Conservation (phyloP, 2,113 vertebrate species). For the Alligator sinensis region DNA sequence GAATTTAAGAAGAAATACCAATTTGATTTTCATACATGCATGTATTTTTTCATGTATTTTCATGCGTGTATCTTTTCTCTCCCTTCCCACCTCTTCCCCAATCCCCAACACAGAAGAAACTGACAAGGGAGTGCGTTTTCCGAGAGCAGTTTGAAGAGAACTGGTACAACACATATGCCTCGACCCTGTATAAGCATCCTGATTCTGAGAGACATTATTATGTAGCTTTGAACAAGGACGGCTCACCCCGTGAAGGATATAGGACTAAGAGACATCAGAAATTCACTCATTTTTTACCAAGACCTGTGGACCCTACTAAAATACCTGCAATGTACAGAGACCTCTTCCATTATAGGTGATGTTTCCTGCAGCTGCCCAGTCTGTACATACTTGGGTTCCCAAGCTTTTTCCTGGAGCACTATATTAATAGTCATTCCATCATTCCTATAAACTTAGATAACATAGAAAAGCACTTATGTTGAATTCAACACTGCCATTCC, state of each 20-base stretch:
- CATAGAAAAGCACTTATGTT: slow-evolving; percentile 73
- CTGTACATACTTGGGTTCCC: slow-evolving; percentile 69
- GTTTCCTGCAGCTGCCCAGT: slow-evolving; percentile 17
- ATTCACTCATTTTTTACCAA: slow-evolving; percentile 95
- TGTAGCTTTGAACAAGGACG: slow-evolving; percentile 97
- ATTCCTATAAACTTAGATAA: slow-evolving; percentile 72
- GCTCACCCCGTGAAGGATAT: slow-evolving; percentile 93
- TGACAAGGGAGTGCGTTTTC: slow-evolving; percentile 95
- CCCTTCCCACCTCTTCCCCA: neutral
- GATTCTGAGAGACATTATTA: slow-evolving; percentile 96
- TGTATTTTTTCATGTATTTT: neutral
- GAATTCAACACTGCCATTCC: slow-evolving; percentile 71
- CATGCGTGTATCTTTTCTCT: slow-evolving; percentile 32
- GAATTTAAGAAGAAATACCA: neutral
- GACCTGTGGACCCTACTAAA: slow-evolving; percentile 95
- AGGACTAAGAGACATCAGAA: slow-evolving; percentile 99
- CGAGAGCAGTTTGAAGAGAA: slow-evolving; percentile 99
- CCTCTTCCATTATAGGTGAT: slow-evolving; percentile 95
- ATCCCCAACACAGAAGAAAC: slow-evolving; percentile 88
- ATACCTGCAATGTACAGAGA: slow-evolving; percentile 93
- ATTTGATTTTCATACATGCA: neutral
- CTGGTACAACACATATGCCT: slow-evolving; percentile 99
- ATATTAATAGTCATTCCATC: slow-evolving; percentile 71
- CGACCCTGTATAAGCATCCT: slow-evolving; percentile 93
- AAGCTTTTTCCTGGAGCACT: slow-evolving; percentile 70